Evolutionary conservation across 2,888 invertebrate genomes (phyloP), one percentile per base, ranked within the genome.

Genomic region (Synanthedon tipuliformis): DNA sequence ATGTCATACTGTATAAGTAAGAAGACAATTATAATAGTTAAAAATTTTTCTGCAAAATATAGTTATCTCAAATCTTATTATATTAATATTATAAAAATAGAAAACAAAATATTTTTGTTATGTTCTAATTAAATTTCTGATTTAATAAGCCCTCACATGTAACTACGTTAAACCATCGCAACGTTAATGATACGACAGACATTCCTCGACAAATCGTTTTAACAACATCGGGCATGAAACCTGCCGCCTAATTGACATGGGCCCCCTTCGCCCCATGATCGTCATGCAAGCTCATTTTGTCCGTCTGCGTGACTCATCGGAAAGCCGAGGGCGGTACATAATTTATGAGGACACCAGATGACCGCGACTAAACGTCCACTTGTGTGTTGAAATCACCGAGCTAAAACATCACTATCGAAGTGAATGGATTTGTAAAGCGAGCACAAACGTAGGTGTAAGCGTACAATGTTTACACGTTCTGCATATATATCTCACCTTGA

Each of bases 221-320:
- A 59, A 54, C 58, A 52, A 13, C 49, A 59, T 60, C 61, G 55
- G 59, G 56, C 58, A 57, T 61, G 59, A 58, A 65, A 64, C 64
- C 62, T 65, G 64, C 62, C 61, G 64, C 63, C 66, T 78, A 79
- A 81, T 79, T 75, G 73, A 68, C 69, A 58, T 61, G 62, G 64
- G 62, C 70, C 67, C 72, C 70, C 67, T 71, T 69, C 71, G 60
- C 65, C 63, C 63, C 59, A 51, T 57, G 59, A 60, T 64, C 65
- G 69, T 66, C 72, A 69, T 68, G 71, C 66, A 59, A 70, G 68
- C 73, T 73, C 75, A 73, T 81, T 45, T 81, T 78, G 77, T 75
- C 66, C 64, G 62, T 63, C 63, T 66, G 62, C 60, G 68, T 83
- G 83, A 83, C 71, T 81, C 79, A 79, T 71, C 71, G 67, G 66